Evolutionary conservation across 2,888 invertebrate species (phyloP).

Genomic region (Catonia carolina): DNA sequence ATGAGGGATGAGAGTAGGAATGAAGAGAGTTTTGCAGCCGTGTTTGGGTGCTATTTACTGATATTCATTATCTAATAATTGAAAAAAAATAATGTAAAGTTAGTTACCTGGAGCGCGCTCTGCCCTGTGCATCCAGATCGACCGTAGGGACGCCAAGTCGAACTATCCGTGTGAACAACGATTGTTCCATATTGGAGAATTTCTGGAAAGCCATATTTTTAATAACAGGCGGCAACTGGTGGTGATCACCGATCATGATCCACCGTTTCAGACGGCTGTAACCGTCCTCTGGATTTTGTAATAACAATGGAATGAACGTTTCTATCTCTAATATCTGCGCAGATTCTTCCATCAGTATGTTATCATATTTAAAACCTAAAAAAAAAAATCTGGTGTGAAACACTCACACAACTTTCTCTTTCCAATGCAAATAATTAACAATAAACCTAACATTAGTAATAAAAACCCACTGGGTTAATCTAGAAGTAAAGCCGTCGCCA

Average conservation of each 20-base stretch:
- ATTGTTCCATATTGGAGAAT: constrained; percentile 99
- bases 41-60: no score
- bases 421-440: no score
- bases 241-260: constrained; percentile 99
- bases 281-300: constrained; percentile 98
- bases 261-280: constrained; percentile 93
- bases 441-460: no score
- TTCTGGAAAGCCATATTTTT: constrained; percentile 99
- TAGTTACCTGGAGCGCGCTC: constrained; percentile 71
- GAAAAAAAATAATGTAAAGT: no score
- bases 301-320: constrained; percentile 94
- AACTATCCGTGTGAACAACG: constrained; percentile 92
- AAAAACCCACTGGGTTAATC: no score
- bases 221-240: constrained; percentile 97
- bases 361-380: constrained; percentile 90
- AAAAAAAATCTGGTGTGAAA: no score
- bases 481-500: no score
- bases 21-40: no score
- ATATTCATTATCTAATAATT: no score
- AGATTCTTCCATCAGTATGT: constrained; percentile 98
- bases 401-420: no score
- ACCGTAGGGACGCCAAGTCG: constrained; percentile 94
- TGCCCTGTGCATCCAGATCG: constrained; percentile 95
- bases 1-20: no score
- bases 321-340: constrained; percentile 99